Evolutionary conservation across 2,888 invertebrate species (phyloP), one percentile per base, ranked within the genome.

Genomic region (Andrena bicolor): DNA sequence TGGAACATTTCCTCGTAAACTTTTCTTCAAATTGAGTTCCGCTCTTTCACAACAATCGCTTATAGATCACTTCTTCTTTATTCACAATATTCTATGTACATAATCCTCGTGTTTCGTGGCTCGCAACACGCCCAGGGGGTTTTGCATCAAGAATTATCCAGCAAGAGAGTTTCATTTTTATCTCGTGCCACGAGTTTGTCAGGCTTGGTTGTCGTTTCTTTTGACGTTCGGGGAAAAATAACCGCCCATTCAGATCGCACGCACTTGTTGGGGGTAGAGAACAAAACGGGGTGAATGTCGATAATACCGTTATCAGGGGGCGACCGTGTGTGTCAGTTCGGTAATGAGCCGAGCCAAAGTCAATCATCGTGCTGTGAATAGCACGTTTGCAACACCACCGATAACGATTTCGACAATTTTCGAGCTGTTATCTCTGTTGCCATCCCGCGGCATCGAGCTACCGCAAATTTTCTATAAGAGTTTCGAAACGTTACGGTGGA

Each of bases 271-370:
- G 8, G 56, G 32, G 8, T 51, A 10, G 30, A 32, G 66, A 20
- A 58, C 51, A 41, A 74, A 87, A 75, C 66, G 63, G 58, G 53
- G 51, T 69, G 61, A 82, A 76, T 85, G 82, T 75, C 83, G 80
- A 85, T 86, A 89, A 89, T 82, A 63, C 78, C 70, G 78, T 89
- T 87, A 88, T 89, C 84, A 65, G 82, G 20, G 61, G 75, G 65
- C 49, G 66, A 53, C 82, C 72, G 79, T 70, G 88, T 83, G 86
- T 74, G 77, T 79, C 82, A 78, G 74, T 66, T 82, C 70, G 74
- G 82, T 89, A 89, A 88, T 88, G 85, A 89, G 85, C 79, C 72
- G 65, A 60, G 56, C 76, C 70, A 64, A 70, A 86, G 80, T 84
- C 78, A 81, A 88, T 86, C 86, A 86, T 84, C 77, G 81, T 41